A percentile compares a stretch with the other conserved stretches of the same genome.
Conservation (phyloP, 2,797 vertebrate species). For the Avahi laniger region DNA sequence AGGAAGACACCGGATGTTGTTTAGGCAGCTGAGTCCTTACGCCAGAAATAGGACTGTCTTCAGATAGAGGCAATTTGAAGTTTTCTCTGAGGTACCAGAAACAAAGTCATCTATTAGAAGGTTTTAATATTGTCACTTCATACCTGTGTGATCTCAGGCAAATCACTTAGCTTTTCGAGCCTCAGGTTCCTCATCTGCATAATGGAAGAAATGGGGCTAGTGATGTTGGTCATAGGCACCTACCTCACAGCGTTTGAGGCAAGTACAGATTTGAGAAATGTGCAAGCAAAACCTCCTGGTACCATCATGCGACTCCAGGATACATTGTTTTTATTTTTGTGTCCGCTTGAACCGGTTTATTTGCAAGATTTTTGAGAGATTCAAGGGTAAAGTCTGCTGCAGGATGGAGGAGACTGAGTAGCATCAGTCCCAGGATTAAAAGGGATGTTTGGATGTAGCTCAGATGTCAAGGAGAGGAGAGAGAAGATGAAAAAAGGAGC, state of each 20-base stretch:
- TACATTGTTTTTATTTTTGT: not conserved
- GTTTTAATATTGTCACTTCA: not conserved
- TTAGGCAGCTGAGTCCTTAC: not conserved
- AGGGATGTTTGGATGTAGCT: not conserved
- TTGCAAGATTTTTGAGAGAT: not conserved
- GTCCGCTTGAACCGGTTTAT: not conserved
- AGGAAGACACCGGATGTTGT: not conserved
- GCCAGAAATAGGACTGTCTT: not conserved
- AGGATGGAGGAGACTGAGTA: not conserved
- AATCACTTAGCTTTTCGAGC: not conserved
- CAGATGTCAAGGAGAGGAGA: not conserved
- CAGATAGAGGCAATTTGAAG: not conserved
- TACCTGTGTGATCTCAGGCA: not conserved
- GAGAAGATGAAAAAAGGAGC: not conserved
- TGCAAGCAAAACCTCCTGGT: not conserved
- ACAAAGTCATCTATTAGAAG: not conserved
- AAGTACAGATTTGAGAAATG: not conserved
- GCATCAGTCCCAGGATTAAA: not conserved
- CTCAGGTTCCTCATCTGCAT: not conserved
- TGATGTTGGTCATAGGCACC: not conserved
- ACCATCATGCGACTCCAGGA: fast-evolving
- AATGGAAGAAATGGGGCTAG: not conserved
- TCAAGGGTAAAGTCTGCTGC: not conserved
- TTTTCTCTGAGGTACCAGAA: not conserved
- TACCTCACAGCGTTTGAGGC: fast-evolving